These are phyloP conservation scores for Tyto alba DNA, from an alignment of 2,113 vertebrate genomes.

Conservation along the genomic window DNA sequence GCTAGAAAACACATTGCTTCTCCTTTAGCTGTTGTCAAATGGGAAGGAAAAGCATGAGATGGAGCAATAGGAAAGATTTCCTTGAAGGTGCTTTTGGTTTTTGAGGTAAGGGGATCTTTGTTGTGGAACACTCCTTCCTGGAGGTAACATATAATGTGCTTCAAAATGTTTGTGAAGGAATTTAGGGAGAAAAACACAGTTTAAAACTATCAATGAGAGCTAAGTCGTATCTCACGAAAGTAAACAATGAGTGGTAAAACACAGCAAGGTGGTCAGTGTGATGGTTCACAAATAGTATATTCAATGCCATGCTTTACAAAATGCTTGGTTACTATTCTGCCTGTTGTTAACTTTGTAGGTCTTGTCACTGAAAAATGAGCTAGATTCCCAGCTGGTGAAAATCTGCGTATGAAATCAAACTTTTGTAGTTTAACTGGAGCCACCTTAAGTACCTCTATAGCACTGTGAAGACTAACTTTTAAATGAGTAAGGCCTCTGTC, in stretches of 20 bases:
- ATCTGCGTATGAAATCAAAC: neutral
- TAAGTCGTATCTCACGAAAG: neutral
- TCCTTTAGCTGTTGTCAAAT: neutral
- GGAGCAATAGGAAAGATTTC: neutral
- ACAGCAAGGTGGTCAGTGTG: neutral
- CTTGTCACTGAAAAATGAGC: constrained; percentile 15
- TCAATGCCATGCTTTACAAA: constrained; percentile 1
- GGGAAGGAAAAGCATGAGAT: neutral
- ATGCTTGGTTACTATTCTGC: neutral
- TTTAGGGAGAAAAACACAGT: neutral
- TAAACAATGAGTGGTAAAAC: neutral
- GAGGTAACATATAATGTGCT: neutral
- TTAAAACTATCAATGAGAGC: neutral
- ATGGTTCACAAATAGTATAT: neutral
- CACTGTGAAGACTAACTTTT: constrained; percentile 24
- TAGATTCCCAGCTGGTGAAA: neutral
- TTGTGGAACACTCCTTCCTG: neutral
- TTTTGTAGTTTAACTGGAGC: neutral
- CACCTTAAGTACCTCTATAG: neutral
- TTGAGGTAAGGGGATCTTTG: neutral
- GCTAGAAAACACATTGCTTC: neutral
- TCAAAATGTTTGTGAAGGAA: neutral
- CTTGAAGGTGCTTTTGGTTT: neutral
- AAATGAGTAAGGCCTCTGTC: constrained; percentile 1
- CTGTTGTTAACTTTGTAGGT: neutral